phyloP scores from a whole-genome alignment of 2,797 vertebrate genomes.

The Sebastes diploproa region DNA sequence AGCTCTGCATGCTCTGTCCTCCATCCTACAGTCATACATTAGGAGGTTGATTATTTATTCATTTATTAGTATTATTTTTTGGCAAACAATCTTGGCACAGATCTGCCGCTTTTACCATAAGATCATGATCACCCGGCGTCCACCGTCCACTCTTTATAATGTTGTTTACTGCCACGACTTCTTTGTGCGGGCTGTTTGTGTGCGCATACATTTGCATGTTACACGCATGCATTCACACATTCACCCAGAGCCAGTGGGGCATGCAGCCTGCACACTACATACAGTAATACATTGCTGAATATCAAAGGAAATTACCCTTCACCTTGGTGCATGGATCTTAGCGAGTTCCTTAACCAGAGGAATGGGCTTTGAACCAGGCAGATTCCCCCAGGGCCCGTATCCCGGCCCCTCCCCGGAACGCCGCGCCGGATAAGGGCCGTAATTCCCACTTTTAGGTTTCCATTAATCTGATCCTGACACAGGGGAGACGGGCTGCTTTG shows the following conservation, averaged over 20 bases:
- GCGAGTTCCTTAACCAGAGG: conserved; percentile 82
- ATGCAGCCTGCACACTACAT: conserved; percentile 67
- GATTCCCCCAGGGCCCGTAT: conserved; percentile 80
- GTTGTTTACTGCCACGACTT: conserved; percentile 41
- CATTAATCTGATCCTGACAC: conserved; percentile 89
- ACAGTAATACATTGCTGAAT: conserved; percentile 78
- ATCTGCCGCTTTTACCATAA: neutral
- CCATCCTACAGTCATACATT: conserved; percentile 6
- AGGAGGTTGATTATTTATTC: conserved; percentile 12
- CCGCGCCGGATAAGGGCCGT: conserved; percentile 84
- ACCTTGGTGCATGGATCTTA: conserved; percentile 83
- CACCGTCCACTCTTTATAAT: conserved; percentile 17
- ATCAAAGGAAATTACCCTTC: conserved; percentile 87
- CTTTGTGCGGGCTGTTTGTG: conserved; percentile 25
- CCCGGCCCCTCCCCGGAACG: conserved; percentile 79
- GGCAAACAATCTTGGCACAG: conserved; percentile 14
- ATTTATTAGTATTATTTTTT: neutral
- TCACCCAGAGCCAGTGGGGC: conserved; percentile 60
- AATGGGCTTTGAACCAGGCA: conserved; percentile 84
- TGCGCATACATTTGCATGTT: conserved; percentile 59
- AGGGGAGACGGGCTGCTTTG: conserved; percentile 86
- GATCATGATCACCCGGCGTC: neutral
- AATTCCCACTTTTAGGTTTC: conserved; percentile 90
- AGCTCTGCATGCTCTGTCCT: neutral
- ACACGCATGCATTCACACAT: conserved; percentile 39